Conservation (phyloP, 2,113 vertebrate species). For the Mustela nigripes region DNA sequence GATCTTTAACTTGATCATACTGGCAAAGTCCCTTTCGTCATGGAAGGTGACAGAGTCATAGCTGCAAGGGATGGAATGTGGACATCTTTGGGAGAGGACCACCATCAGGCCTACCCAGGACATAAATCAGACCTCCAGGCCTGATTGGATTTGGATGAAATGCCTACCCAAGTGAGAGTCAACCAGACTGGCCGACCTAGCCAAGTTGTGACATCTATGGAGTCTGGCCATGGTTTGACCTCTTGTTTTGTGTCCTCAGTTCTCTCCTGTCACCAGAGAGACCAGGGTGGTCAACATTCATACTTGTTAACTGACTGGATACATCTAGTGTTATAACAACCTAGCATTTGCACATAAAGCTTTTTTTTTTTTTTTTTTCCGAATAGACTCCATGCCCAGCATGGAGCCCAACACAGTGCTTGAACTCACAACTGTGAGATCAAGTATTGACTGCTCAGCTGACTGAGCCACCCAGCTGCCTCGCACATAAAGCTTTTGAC, state of each 20-base stretch:
- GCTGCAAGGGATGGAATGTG: background rate
- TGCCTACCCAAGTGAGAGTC: background rate
- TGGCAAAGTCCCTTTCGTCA: background rate
- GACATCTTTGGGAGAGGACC: background rate
- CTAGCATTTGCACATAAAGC: background rate
- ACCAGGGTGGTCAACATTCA: rapidly evolving
- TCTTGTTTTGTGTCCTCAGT: background rate
- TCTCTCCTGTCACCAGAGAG: background rate
- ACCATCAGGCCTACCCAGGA: background rate
- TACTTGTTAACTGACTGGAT: background rate
- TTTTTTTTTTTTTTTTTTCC: background rate
- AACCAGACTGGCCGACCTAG: background rate
- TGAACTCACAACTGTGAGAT: background rate
- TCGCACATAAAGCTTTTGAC: background rate
- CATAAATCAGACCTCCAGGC: background rate
- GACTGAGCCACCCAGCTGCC: background rate
- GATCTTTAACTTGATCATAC: background rate
- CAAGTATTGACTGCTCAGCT: background rate
- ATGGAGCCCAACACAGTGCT: background rate
- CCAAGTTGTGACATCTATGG: background rate
- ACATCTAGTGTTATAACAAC: background rate
- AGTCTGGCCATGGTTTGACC: background rate
- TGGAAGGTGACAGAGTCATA: background rate
- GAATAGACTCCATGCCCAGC: background rate
- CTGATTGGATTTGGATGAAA: background rate